Evolutionary conservation across 2,113 vertebrate genomes (phyloP).

Genomic region (Maccullochella peelii): DNA sequence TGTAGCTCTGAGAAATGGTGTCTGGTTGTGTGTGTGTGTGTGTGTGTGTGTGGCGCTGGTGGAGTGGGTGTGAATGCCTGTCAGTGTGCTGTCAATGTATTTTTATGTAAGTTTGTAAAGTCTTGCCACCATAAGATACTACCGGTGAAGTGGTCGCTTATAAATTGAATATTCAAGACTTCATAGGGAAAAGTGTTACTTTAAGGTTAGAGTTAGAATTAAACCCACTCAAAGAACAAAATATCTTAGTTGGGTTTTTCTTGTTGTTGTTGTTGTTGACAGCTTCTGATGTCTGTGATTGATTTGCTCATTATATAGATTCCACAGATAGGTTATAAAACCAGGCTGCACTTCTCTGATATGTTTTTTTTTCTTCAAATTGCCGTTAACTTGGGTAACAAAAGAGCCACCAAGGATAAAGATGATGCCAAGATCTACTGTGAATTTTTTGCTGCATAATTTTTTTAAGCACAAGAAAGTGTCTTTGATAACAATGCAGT

Average conservation of each 20-base stretch:
- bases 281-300: neutral
- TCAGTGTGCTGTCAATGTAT: neutral
- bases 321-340: neutral
- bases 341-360: neutral
- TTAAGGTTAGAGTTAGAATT: neutral
- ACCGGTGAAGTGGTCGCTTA: slow-evolving; percentile 15
- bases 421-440: neutral
- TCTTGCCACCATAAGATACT: neutral
- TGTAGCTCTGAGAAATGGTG: slow-evolving; percentile 12
- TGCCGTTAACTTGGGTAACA: neutral
- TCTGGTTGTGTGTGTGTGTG: neutral
- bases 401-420: slow-evolving; percentile 1
- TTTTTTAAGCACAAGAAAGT: neutral
- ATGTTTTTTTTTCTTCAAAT: neutral
- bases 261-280: slow-evolving; percentile 12
- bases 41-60: neutral
- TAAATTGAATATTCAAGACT: neutral
- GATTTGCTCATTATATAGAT: slow-evolving; percentile 18
- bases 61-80: slow-evolving; percentile 12
- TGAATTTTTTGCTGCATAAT: neutral
- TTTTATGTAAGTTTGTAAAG: slow-evolving; percentile 21
- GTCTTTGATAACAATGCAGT: neutral
- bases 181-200: neutral
- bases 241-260: neutral
- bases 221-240: neutral